These are phyloP conservation scores for Eristalis arbustorum DNA, from an alignment of 2,888 invertebrate genomes.

Conservation along the genomic window DNA sequence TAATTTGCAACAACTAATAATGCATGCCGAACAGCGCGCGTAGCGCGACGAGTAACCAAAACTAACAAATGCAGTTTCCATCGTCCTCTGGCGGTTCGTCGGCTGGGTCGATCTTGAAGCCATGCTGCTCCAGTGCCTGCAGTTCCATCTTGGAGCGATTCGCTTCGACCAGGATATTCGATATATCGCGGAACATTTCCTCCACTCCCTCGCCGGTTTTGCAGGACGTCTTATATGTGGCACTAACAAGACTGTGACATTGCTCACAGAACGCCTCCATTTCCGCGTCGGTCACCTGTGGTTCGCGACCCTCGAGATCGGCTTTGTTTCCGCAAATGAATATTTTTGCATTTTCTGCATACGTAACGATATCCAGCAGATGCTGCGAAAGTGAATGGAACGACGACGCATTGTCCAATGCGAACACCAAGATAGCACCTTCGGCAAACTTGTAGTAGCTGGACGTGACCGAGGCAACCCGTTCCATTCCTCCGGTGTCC, in stretches of 20 bases:
- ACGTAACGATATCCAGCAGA: constrained; percentile 94
- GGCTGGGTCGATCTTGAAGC: constrained; percentile 86
- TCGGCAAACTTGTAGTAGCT: constrained; percentile 98
- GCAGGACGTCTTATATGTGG: constrained; percentile 94
- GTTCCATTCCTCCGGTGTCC: constrained; percentile 98
- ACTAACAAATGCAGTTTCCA: constrained; percentile 78
- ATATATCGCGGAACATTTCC: constrained; percentile 95
- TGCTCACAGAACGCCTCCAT: constrained; percentile 95
- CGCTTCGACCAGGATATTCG: constrained; percentile 88
- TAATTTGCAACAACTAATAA: background rate
- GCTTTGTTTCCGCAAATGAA: constrained; percentile 96
- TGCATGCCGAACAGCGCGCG: background rate
- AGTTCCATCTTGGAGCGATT: constrained; percentile 91
- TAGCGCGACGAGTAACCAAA: background rate
- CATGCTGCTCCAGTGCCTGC: constrained; percentile 88
- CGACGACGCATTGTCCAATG: constrained; percentile 93
- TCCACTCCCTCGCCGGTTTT: constrained; percentile 92
- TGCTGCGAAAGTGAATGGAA: constrained; percentile 96
- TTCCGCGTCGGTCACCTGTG: constrained; percentile 91
- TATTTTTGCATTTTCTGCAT: constrained; percentile 97
- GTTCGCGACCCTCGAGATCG: constrained; percentile 87
- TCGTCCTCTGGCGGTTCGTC: constrained; percentile 82
- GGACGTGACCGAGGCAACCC: constrained; percentile 96
- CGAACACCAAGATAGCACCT: constrained; percentile 95
- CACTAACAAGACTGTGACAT: constrained; percentile 93